Conservation (phyloP, 2,113 vertebrate species). For the Heteronetta atricapilla region DNA sequence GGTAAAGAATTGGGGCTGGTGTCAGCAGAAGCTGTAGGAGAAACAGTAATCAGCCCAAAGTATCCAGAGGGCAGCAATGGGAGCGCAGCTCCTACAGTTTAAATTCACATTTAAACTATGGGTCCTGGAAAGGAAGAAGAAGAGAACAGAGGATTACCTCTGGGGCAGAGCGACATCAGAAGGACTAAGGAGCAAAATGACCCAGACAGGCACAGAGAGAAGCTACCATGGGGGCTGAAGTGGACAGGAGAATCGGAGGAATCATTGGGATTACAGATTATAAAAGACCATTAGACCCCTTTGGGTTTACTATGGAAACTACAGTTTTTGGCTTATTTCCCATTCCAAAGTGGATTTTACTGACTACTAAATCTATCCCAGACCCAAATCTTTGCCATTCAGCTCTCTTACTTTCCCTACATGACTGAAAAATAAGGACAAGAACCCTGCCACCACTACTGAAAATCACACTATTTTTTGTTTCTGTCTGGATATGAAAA, state of each 20-base stretch:
- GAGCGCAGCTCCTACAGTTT: not conserved
- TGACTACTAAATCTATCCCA: not conserved
- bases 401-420: no score
- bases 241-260: not conserved
- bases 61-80: not conserved
- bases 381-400: no score
- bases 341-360: not conserved
- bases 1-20: not conserved
- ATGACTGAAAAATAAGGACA: no score
- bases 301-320: no score
- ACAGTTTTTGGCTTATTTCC: not conserved
- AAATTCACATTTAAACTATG: not conserved
- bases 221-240: fast-evolving
- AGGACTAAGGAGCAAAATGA: not conserved
- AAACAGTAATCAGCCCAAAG: not conserved
- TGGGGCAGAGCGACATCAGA: no score
- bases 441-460: no score
- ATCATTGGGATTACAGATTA: fast-evolving
- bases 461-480: not conserved
- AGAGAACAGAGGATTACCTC: no score
- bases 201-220: not conserved
- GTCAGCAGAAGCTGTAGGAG: not conserved
- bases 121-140: not conserved
- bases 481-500: not conserved
- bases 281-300: not conserved